These are phyloP conservation scores for Ceyx margarethae DNA, from an alignment of 2,113 vertebrate genomes.

Conservation along the genomic window DNA sequence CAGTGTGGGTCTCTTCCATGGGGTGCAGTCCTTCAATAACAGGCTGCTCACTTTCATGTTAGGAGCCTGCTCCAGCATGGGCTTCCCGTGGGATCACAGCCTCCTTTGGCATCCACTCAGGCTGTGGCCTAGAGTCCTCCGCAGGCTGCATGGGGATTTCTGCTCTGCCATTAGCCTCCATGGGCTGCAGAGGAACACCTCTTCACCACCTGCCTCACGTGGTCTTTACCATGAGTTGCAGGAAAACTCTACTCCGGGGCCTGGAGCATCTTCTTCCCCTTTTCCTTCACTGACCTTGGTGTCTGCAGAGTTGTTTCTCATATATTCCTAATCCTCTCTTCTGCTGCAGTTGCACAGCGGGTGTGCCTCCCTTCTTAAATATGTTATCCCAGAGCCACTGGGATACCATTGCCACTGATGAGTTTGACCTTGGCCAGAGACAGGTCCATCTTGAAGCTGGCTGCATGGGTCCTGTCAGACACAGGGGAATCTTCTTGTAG, in stretches of 20 bases:
- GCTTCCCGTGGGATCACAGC: neutral
- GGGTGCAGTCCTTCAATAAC: neutral
- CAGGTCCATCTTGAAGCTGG: neutral
- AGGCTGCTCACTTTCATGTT: neutral
- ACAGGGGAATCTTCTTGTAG: neutral
- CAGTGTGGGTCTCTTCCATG: neutral
- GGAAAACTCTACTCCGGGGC: neutral
- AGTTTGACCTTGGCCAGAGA: neutral
- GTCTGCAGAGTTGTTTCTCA: neutral
- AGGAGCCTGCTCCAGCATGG: neutral
- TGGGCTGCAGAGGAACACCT: neutral
- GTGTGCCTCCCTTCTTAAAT: neutral
- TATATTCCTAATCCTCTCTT: neutral
- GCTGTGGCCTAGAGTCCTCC: neutral
- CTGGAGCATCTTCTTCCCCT: neutral
- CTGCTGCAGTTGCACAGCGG: neutral
- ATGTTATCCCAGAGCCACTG: neutral
- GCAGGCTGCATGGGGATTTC: neutral
- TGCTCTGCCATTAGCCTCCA: neutral
- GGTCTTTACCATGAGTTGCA: neutral
- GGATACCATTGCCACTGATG: too few relatives aligned
- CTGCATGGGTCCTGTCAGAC: too few relatives aligned
- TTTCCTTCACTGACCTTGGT: too few relatives aligned
- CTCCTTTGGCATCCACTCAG: neutral
- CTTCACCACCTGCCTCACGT: neutral